Percentiles rank a stretch among this genome's conserved stretches.
These are phyloP conservation scores for Pseudoatta argentina DNA, from an alignment of 1,140 invertebrate genomes.

Conservation along the genomic window DNA sequence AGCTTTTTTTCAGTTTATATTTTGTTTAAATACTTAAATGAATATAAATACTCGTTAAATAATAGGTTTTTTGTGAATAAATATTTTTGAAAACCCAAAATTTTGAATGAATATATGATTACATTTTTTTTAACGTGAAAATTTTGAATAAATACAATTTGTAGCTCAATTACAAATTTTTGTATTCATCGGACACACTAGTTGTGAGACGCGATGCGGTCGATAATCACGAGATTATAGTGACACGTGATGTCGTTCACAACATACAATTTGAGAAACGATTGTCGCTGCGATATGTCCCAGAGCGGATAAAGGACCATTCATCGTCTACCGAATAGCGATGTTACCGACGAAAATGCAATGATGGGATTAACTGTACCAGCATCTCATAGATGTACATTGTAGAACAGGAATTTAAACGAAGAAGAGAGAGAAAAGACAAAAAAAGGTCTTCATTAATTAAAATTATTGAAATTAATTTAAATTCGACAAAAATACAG, in stretches of 20 bases:
- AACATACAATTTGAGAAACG: slow-evolving; percentile 4
- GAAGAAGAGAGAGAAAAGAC: neutral
- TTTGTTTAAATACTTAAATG: no score
- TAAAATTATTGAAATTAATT: neutral
- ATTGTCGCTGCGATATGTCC: neutral
- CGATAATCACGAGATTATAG: slow-evolving; percentile 19
- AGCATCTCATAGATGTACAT: neutral
- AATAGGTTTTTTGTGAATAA: no score
- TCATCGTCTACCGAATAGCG: neutral
- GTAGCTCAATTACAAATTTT: no score
- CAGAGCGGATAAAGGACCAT: slow-evolving; percentile 13
- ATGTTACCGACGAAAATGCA: slow-evolving; percentile 33
- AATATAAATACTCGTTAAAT: no score
- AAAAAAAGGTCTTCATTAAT: no score
- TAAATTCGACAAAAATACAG: neutral
- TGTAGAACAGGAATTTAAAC: neutral
- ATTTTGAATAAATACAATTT: no score
- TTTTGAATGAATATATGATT: no score
- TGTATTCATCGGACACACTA: no score
- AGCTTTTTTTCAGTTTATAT: no score
- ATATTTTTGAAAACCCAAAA: no score
- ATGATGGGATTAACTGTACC: neutral
- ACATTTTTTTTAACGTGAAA: no score
- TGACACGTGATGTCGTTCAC: slow-evolving; percentile 3
- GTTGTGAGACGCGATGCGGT: neutral